Percentiles rank a stretch among this genome's conserved stretches.
Evolutionary conservation across 2,113 vertebrate genomes (phyloP).

Genomic region (Nestor notabilis): DNA sequence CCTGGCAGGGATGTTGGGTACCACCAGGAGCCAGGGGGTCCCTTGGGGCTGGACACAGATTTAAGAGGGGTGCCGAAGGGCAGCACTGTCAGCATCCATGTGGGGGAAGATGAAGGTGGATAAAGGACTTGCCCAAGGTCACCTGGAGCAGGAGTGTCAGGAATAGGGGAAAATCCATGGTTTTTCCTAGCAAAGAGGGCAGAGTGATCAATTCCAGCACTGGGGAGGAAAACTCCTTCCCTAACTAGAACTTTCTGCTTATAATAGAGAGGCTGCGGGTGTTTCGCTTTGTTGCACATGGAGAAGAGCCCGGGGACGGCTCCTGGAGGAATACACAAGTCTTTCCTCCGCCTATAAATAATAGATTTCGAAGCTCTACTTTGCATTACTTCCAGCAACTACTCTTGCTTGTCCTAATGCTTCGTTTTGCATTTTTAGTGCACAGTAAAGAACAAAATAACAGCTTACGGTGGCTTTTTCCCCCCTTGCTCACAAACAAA

Average conservation of each 20-base stretch:
- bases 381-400: constrained; percentile 4
- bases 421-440: background rate
- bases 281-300: background rate
- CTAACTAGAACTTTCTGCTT: background rate
- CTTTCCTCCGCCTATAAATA: constrained; percentile 33
- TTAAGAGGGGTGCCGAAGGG: background rate
- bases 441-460: background rate
- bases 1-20: background rate
- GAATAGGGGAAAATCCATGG: accelerated
- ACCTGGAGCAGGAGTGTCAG: accelerated
- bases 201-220: accelerated
- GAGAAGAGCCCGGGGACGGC: background rate
- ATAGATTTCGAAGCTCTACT: constrained; percentile 22
- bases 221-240: background rate
- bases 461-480: background rate
- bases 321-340: background rate
- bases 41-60: accelerated
- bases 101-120: accelerated
- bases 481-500: background rate
- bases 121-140: background rate
- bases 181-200: accelerated
- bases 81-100: accelerated
- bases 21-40: accelerated
- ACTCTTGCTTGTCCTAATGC: background rate
- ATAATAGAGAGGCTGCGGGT: accelerated